Conservation (phyloP, 1,140 invertebrate species). For the Meloidogyne hapla region DNA sequence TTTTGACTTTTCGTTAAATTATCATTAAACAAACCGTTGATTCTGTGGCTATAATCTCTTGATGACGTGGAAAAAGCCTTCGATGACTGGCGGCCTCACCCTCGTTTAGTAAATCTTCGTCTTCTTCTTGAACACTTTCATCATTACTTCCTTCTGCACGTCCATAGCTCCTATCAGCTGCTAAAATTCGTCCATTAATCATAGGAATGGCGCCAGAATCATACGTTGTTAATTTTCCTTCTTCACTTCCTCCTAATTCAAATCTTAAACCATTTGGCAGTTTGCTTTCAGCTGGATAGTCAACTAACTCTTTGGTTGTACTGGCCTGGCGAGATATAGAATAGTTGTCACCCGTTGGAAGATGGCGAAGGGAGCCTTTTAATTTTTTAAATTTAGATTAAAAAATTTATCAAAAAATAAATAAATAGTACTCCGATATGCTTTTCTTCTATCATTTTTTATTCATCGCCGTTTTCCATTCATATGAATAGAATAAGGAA, state of each 20-base stretch:
- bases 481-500: slow-evolving; percentile 3
- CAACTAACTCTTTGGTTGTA: not conserved
- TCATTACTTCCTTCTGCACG: not conserved
- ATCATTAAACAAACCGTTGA: slow-evolving; percentile 1
- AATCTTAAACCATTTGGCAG: not conserved
- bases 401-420: not conserved
- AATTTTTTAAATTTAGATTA: not conserved
- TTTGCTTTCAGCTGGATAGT: not conserved
- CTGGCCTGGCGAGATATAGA: not conserved
- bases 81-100: not conserved
- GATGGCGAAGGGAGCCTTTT: not conserved
- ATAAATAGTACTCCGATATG: not conserved
- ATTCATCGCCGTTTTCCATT: not conserved
- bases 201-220: not conserved
- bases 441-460: not conserved
- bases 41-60: not conserved
- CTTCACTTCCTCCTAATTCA: not conserved
- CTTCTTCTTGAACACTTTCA: slow-evolving; percentile 1
- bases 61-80: not conserved
- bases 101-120: not conserved
- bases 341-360: not conserved
- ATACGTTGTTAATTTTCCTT: not conserved
- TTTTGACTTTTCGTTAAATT: not conserved
- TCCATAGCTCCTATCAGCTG: not conserved
- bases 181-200: not conserved